Base-by-base conservation (phyloP, 2,113 vertebrate genomes). In the Zosterops hypoxanthus region DNA sequence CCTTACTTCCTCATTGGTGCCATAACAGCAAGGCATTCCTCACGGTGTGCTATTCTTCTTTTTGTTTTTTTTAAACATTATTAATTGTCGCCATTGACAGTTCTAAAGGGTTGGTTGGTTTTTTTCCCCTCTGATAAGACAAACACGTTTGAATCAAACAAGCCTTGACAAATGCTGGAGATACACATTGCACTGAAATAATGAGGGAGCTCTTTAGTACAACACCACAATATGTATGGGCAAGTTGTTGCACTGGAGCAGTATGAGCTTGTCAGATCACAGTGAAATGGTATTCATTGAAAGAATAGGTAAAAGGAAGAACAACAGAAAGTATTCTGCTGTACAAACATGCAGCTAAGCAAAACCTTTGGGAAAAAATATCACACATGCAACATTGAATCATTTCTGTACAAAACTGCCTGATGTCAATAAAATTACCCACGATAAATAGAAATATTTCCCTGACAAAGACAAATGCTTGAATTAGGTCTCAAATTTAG, bases 161-260 rank as follows among this genome's bases (percentile, higher is more conserved):
- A 97, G 97, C 97, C 97, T 97, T 95, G 94, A 97, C 97, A 97
- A 93, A 96, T 95, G 94, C 96, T 88, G 90, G 85, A 94, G 95
- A 95, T 95, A 68, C 49, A 95, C 77, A 50, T 68, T 50, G 69
- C 88, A 50, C 64, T 0, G 3, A 88, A 90, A 95, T 96, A 95
- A 95, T 65, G 93, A 95, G 85, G 61, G 81, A 97, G 81, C 92
- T 95, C 95, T 96, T 94, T 91, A 85, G 44, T 65, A 78, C 82
- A 93, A 7, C 83, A 88, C 73, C 88, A 95, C 76, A 94, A 92
- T 97, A 79, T 97, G 96, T 96, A 96, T 60, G 95, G 95, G 92
- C 96, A 96, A 93, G 96, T 97, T 70, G 68, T 55, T 96, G 46
- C 80, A 65, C 52, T 63, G 90, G 94, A 97, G 84, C 69, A 76